Evolutionary conservation across 23 tunicate species (phyloP).

Genomic region (Halocynthia aurantium): DNA sequence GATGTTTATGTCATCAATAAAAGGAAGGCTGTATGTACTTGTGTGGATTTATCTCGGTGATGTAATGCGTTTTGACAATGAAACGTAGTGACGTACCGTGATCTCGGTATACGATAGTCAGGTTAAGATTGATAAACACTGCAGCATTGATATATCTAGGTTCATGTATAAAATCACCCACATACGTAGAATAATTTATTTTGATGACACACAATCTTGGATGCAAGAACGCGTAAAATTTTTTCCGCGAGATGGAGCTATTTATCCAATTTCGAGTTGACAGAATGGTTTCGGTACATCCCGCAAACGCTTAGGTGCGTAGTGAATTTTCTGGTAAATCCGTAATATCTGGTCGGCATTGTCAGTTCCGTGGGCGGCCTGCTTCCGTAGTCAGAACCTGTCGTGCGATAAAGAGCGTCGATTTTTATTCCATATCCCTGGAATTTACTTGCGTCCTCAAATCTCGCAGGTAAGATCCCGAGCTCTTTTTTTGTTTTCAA

Average conservation of each 20-base stretch:
- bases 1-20: too few species aligned
- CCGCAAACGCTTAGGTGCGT: conserved; percentile 33
- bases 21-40: too few species aligned
- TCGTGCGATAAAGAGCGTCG: conserved; percentile 34
- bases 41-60: background rate
- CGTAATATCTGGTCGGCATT: conserved; percentile 19
- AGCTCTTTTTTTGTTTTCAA: conserved; percentile 8
- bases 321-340: conserved; percentile 34
- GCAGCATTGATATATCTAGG: too few species aligned
- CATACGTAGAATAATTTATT: background rate
- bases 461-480: conserved; percentile 27
- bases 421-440: conserved; percentile 28
- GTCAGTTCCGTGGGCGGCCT: conserved; percentile 30
- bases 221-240: background rate
- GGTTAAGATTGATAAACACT: too few species aligned
- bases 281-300: conserved; percentile 43
- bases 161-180: background rate
- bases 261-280: conserved; percentile 22
- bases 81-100: too few species aligned
- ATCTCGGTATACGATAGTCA: too few species aligned
- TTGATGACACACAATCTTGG: background rate
- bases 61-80: background rate
- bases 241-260: background rate
- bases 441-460: conserved; percentile 5
- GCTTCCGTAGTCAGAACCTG: conserved; percentile 38